Conservation (phyloP, 1,140 invertebrate species). For the Cephus cinctus region DNA sequence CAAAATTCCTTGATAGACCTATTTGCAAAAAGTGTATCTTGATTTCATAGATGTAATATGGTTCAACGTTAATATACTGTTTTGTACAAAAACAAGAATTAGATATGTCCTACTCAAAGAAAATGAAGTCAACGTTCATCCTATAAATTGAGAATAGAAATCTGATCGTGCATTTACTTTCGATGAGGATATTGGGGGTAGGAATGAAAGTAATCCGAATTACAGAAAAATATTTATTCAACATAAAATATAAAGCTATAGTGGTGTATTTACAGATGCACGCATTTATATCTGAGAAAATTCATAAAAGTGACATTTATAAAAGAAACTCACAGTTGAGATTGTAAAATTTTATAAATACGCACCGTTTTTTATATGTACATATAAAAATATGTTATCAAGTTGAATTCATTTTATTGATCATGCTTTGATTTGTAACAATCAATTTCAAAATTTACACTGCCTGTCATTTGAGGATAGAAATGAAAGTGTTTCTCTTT, state of each 20-base stretch:
- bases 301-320: conserved; percentile 11
- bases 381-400: neutral
- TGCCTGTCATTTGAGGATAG: no score
- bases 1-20: no score
- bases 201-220: conserved; percentile 47
- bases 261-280: conserved; percentile 28
- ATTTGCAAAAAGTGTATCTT: no score
- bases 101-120: neutral
- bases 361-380: neutral
- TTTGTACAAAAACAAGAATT: no score
- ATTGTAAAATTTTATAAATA: neutral
- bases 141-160: neutral
- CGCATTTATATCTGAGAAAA: conserved; percentile 6
- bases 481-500: no score
- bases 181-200: conserved; percentile 27
- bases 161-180: no score
- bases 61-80: no score
- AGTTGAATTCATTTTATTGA: conserved; percentile 15
- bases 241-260: conserved; percentile 41
- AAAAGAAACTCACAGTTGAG: conserved; percentile 3
- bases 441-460: no score
- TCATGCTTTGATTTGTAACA: no score
- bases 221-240: conserved; percentile 48
- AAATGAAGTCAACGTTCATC: neutral
- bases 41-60: no score